Percentiles rank a stretch among this genome's conserved stretches.
phyloP scores from a whole-genome alignment of 1,140 invertebrate species.

The Ectropis grisescens region DNA sequence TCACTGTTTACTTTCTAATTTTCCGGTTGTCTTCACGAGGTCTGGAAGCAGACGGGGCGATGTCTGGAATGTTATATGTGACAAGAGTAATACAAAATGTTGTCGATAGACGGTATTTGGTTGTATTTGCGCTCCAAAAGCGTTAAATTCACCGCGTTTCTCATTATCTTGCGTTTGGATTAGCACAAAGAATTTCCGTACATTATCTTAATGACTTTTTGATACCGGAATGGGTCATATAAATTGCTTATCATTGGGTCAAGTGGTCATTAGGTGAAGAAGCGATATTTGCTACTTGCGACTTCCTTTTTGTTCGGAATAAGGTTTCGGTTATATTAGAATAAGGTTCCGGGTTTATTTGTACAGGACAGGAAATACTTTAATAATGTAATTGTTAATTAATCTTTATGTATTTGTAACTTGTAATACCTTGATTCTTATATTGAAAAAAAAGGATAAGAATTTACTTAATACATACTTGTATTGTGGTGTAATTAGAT shows the following conservation, averaged over 20 bases:
- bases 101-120: conserved; percentile 26
- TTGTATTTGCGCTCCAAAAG: background rate
- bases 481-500: background rate
- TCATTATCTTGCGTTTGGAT: conserved; percentile 5
- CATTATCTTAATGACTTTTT: conserved; percentile 35
- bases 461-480: background rate
- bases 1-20: conserved; percentile 59
- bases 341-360: too few species aligned
- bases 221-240: conserved; percentile 39
- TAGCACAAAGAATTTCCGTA: conserved; percentile 13
- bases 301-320: too few species aligned
- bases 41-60: conserved; percentile 32
- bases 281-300: conserved; percentile 2
- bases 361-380: too few species aligned
- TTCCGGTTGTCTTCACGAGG: conserved; percentile 56
- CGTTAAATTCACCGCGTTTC: conserved; percentile 1
- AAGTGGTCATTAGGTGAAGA: conserved; percentile 16
- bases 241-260: conserved; percentile 41
- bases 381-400: too few species aligned
- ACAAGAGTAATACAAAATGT: conserved; percentile 29
- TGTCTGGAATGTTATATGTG: conserved; percentile 29
- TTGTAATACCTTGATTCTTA: background rate
- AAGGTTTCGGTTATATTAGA: too few species aligned
- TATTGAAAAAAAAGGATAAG: background rate
- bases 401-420: too few species aligned